Percentiles rank a stretch among this genome's conserved stretches.
Evolutionary conservation across 2,797 vertebrate species (phyloP).

Genomic region (Gadopsis marmoratus): DNA sequence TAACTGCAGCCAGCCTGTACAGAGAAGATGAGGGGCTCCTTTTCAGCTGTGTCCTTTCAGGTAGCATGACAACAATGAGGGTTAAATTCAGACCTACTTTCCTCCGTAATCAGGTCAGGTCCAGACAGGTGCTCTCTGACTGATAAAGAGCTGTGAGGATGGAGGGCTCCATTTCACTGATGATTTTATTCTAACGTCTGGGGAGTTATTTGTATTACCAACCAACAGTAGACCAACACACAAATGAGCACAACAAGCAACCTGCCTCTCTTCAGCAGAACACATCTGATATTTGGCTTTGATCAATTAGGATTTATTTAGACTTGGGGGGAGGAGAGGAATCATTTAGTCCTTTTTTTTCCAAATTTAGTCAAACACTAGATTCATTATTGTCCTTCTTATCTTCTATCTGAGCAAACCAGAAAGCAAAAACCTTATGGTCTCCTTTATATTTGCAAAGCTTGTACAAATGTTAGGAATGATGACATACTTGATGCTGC

Average conservation of each 20-base stretch:
- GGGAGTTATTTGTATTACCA: conserved; percentile 38
- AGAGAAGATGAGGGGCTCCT: conserved; percentile 37
- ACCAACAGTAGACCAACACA: conserved; percentile 23
- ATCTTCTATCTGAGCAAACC: neutral
- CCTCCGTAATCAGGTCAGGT: conserved; percentile 76
- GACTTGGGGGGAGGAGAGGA: neutral
- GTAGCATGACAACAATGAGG: conserved; percentile 57
- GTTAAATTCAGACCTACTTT: conserved; percentile 80
- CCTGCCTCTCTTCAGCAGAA: conserved; percentile 9
- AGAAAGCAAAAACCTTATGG: neutral
- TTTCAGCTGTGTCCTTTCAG: conserved; percentile 53
- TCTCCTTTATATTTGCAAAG: conserved; percentile 1
- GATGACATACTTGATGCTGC: neutral
- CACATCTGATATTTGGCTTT: conserved; percentile 10
- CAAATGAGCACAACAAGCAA: conserved; percentile 27
- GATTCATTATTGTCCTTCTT: neutral
- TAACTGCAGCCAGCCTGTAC: conserved; percentile 16
- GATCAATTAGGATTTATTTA: conserved; percentile 13
- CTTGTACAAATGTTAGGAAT: neutral
- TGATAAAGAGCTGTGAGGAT: conserved; percentile 72
- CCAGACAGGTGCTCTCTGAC: conserved; percentile 74
- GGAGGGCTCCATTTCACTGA: conserved; percentile 53
- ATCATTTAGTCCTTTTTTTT: neutral
- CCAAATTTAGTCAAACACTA: neutral
- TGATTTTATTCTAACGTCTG: conserved; percentile 22